phyloP scores from a whole-genome alignment of 1,140 invertebrate genomes.

The Pissodes strobi region DNA sequence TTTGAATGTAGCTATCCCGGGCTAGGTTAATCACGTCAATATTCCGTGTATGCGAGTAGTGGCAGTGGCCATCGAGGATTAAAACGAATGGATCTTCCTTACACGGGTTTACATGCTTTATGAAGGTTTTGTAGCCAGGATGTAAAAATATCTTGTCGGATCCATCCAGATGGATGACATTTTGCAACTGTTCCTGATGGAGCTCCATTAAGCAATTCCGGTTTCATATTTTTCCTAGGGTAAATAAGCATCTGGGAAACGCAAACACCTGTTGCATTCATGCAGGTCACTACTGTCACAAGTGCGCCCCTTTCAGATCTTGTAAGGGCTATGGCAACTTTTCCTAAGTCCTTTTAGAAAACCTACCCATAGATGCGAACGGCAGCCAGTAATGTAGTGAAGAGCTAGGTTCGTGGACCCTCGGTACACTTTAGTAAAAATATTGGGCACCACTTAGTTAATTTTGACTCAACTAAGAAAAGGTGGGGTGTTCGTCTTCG shows the following conservation, averaged over 20 bases:
- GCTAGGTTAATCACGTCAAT: conserved; percentile 38
- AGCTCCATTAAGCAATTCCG: conserved; percentile 35
- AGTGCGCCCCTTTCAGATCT: conserved; percentile 18
- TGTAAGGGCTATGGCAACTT: no score
- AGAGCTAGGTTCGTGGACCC: no score
- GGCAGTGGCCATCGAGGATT: conserved; percentile 48
- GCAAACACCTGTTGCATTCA: conserved; percentile 36
- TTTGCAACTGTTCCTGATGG: conserved; percentile 36
- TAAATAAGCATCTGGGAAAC: conserved; percentile 48
- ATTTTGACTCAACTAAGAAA: no score
- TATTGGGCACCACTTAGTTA: no score
- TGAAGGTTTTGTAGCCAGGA: neutral
- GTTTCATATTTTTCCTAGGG: conserved; percentile 34
- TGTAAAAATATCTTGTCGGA: conserved; percentile 4
- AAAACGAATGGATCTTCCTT: conserved; percentile 41
- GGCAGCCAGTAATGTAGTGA: no score
- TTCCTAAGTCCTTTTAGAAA: no score
- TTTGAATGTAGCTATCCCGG: conserved; percentile 44
- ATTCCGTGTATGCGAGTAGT: conserved; percentile 44
- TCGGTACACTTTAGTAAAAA: no score
- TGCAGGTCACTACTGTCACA: conserved; percentile 23
- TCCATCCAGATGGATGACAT: conserved; percentile 33
- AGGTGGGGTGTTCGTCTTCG: no score
- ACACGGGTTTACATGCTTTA: neutral
- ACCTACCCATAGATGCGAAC: no score